phyloP scores from a whole-genome alignment of 2,888 invertebrate genomes.

The Dolichomitus sp. region DNA sequence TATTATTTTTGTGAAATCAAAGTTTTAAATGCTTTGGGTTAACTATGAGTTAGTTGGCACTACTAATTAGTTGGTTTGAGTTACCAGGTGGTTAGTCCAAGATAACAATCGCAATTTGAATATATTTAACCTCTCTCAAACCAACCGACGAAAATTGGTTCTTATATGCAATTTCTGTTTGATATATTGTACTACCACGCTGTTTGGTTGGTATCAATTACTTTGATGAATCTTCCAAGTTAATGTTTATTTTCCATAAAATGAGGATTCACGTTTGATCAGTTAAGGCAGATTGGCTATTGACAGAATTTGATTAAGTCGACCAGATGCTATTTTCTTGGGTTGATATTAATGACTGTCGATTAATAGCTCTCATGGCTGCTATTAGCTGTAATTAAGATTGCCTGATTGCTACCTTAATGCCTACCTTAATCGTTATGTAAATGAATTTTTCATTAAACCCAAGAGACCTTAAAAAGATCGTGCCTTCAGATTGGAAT shows the following conservation, averaged over 20 bases:
- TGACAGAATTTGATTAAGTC: not conserved
- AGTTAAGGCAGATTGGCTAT: not conserved
- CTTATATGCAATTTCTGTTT: too few relatives aligned
- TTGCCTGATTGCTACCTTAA: conserved; percentile 25
- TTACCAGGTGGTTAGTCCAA: too few relatives aligned
- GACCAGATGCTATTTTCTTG: not conserved
- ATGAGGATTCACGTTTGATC: not conserved
- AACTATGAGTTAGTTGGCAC: too few relatives aligned
- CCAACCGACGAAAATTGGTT: too few relatives aligned
- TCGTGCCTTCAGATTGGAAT: conserved; percentile 34
- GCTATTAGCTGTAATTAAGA: conserved; percentile 37
- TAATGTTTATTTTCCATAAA: not conserved
- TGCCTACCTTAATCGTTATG: conserved; percentile 42
- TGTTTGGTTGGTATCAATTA: too few relatives aligned
- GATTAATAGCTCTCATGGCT: not conserved
- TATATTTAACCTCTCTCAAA: too few relatives aligned
- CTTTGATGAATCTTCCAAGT: too few relatives aligned
- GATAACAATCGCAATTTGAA: too few relatives aligned
- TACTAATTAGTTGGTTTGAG: too few relatives aligned
- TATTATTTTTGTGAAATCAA: too few relatives aligned
- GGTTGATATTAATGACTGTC: conserved; percentile 7
- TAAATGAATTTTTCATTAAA: conserved; percentile 48
- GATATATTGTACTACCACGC: too few relatives aligned
- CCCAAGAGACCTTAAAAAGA: conserved; percentile 3
- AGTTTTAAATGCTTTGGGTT: too few relatives aligned